These are phyloP conservation scores for Lordiphosa clarofinis DNA, from an alignment of 1,140 invertebrate genomes.

Conservation along the genomic window DNA sequence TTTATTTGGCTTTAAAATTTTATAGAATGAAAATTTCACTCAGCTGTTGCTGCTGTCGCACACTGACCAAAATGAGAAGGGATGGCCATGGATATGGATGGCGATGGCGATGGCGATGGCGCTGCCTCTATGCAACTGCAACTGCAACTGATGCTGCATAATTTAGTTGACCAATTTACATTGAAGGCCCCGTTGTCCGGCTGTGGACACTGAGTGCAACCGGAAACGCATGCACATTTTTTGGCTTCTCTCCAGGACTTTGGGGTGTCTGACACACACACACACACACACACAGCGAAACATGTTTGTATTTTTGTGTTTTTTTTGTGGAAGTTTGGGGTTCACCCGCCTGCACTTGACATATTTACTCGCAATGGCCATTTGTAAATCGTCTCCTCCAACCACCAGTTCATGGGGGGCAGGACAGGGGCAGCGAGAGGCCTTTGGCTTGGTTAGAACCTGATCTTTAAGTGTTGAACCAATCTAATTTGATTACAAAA, in stretches of 20 bases:
- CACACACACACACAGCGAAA: not conserved
- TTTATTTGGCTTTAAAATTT: slow-evolving; percentile 68
- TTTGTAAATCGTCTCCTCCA: slow-evolving; percentile 53
- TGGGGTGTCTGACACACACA: slow-evolving; percentile 8
- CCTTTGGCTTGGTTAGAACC: not conserved
- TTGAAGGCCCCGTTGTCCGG: slow-evolving; percentile 31
- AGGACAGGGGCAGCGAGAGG: not conserved
- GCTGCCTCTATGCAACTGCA: slow-evolving; percentile 26
- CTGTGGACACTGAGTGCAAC: slow-evolving; percentile 67
- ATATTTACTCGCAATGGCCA: slow-evolving; percentile 71
- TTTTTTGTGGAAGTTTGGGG: slow-evolving; percentile 8
- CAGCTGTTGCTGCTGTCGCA: slow-evolving; percentile 52
- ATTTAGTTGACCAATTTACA: slow-evolving; percentile 79
- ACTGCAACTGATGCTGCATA: slow-evolving; percentile 75
- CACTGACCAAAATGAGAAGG: too few relatives aligned
- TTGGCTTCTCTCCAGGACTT: slow-evolving; percentile 1
- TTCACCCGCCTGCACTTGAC: slow-evolving; percentile 71
- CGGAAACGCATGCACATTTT: slow-evolving; percentile 65
- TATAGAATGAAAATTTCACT: slow-evolving; percentile 63
- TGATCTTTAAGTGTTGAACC: slow-evolving; percentile 23
- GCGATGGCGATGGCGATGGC: not conserved
- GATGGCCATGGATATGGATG: not conserved
- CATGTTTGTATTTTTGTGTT: slow-evolving; percentile 19
- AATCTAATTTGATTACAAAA: slow-evolving; percentile 50
- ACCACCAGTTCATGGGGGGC: slow-evolving; percentile 2